A percentile compares a stretch with the other conserved stretches of the same genome.
phyloP scores from a whole-genome alignment of 2,113 vertebrate genomes.

The Apaloderma vittatum region DNA sequence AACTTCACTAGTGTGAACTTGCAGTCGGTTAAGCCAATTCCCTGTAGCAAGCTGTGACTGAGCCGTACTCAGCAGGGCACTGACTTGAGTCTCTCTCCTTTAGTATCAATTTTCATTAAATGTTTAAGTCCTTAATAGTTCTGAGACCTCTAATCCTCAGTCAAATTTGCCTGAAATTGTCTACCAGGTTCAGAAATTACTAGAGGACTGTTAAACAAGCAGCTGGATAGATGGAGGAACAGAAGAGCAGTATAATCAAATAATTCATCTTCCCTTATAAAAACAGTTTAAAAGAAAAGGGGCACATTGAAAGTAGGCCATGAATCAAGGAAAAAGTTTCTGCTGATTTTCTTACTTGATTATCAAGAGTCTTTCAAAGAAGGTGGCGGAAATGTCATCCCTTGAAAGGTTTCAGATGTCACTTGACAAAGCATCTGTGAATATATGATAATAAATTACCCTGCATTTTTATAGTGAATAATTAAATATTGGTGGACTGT shows the following conservation, averaged over 20 bases:
- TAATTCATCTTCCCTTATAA: neutral
- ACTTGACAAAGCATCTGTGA: neutral
- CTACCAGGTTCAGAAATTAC: constrained; percentile 31
- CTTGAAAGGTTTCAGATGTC: neutral
- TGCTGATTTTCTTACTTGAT: neutral
- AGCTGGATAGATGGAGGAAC: neutral
- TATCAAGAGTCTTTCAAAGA: neutral
- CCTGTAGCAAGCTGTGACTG: neutral
- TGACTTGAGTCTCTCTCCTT: constrained; percentile 7
- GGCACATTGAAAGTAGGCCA: neutral
- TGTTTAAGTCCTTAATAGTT: constrained; percentile 45
- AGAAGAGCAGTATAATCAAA: neutral
- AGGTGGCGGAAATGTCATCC: neutral
- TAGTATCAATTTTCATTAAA: constrained; percentile 43
- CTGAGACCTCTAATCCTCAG: constrained; percentile 62
- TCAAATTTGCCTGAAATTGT: constrained; percentile 62
- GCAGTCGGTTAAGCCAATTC: neutral
- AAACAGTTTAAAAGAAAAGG: neutral
- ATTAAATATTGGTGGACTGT: neutral
- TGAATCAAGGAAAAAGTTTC: neutral
- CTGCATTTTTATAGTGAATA: neutral
- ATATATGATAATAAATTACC: neutral
- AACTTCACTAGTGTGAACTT: neutral
- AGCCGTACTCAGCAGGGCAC: constrained; percentile 4
- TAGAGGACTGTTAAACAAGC: neutral